phyloP scores from a whole-genome alignment of 2,888 invertebrate genomes.

The Agrochola litura region DNA sequence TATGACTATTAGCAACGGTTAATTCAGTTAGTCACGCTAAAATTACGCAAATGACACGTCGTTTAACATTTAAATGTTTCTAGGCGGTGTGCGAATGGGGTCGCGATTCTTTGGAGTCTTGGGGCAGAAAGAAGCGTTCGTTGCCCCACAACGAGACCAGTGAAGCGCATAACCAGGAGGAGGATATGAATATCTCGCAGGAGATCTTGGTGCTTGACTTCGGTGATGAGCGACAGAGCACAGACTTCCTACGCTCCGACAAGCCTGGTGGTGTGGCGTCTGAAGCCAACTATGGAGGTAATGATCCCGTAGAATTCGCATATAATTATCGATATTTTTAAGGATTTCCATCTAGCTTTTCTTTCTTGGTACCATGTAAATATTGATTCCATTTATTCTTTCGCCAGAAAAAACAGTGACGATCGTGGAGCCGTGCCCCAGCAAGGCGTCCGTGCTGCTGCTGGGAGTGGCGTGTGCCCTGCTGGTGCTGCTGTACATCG shows the following conservation, averaged over 20 bases:
- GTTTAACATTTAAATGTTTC: slow-evolving; percentile 70
- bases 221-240: slow-evolving; percentile 95
- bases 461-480: slow-evolving; percentile 97
- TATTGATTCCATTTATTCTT: slow-evolving; percentile 25
- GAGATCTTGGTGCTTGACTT: slow-evolving; percentile 98
- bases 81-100: slow-evolving; percentile 98
- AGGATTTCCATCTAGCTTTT: background rate
- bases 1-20: slow-evolving; percentile 61
- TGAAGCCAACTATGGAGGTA: slow-evolving; percentile 94
- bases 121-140: slow-evolving; percentile 97
- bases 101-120: slow-evolving; percentile 96
- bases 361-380: no score
- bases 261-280: slow-evolving; percentile 91
- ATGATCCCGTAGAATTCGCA: slow-evolving; percentile 4
- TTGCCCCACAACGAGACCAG: slow-evolving; percentile 90
- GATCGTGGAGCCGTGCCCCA: slow-evolving; percentile 97
- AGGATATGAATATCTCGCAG: slow-evolving; percentile 98
- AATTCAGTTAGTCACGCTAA: slow-evolving; percentile 58
- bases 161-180: slow-evolving; percentile 92
- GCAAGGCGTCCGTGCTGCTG: slow-evolving; percentile 97
- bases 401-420: slow-evolving; percentile 96
- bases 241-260: slow-evolving; percentile 94
- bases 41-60: slow-evolving; percentile 61
- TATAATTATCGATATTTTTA: background rate
- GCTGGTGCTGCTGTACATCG: slow-evolving; percentile 96